phyloP scores from a whole-genome alignment of 2,888 invertebrate species.

The Bhutanitis thaidina region DNA sequence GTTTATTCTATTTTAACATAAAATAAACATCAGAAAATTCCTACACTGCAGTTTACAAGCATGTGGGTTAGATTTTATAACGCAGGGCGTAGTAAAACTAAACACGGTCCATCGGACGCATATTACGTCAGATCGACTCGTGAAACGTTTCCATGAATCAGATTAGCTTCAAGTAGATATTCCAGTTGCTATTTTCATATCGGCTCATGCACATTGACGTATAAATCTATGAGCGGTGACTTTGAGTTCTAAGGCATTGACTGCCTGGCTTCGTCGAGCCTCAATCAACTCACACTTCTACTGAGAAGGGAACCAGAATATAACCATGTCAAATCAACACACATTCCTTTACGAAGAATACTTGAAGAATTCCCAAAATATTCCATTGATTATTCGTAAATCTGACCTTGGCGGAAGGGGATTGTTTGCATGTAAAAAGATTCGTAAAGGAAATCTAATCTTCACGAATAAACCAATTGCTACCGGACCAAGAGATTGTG shows the following conservation, averaged over 20 bases:
- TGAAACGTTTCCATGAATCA: constrained; percentile 49
- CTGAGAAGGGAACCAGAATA: not conserved
- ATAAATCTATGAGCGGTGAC: constrained; percentile 26
- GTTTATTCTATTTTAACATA: no score
- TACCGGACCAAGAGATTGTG: constrained; percentile 81
- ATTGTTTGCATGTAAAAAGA: constrained; percentile 82
- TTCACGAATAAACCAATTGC: constrained; percentile 84
- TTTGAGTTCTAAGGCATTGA: constrained; percentile 27
- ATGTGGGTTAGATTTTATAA: constrained; percentile 20
- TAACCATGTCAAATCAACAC: not conserved
- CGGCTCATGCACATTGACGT: constrained; percentile 53
- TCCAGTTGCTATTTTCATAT: constrained; percentile 71
- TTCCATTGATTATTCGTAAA: constrained; percentile 77
- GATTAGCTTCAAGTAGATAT: constrained; percentile 53
- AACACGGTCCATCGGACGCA: constrained; percentile 41
- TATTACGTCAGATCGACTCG: constrained; percentile 60
- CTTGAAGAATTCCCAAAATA: constrained; percentile 19
- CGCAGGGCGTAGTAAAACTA: constrained; percentile 33
- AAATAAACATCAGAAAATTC: no score
- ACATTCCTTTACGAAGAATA: not conserved
- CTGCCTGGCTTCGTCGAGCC: constrained; percentile 20
- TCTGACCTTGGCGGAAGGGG: constrained; percentile 85
- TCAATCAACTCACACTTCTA: not conserved
- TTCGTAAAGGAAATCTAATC: constrained; percentile 82
- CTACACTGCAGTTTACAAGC: not conserved